Percentiles rank a stretch among this genome's conserved stretches.
Evolutionary conservation across 2,113 vertebrate genomes (phyloP).

Genomic region (Syngnathus scovelli): DNA sequence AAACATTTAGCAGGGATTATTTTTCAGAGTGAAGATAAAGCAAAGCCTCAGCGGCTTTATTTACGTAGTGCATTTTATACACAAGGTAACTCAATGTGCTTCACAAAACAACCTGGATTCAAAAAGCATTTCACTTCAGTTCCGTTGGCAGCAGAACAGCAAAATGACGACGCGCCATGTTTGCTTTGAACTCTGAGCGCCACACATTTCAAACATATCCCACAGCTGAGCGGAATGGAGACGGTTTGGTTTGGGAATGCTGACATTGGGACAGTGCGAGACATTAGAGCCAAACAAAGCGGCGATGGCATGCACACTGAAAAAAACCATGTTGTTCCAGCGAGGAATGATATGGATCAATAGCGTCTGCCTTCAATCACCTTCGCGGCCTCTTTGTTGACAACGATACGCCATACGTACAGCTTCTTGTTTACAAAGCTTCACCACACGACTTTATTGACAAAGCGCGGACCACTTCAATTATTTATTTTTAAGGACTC

Average conservation of each 20-base stretch:
- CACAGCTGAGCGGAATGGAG: no score
- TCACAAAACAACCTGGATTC: no score
- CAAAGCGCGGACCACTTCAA: not conserved
- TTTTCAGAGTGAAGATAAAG: not conserved
- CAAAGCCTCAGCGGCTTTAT: no score
- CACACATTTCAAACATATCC: no score
- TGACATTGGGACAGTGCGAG: conserved; percentile 22
- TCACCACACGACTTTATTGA: not conserved
- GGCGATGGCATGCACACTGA: not conserved
- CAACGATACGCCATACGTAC: not conserved
- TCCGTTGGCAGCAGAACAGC: no score
- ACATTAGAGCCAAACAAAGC: not conserved
- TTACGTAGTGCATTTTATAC: not conserved
- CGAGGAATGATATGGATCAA: not conserved
- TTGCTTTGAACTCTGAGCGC: no score
- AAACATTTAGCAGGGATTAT: not conserved
- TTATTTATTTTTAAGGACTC: not conserved
- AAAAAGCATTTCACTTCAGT: no score
- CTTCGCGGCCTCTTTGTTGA: not conserved
- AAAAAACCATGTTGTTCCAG: not conserved
- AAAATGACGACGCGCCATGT: no score
- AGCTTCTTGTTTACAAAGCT: not conserved
- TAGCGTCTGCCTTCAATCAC: not conserved
- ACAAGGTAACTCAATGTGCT: not conserved
- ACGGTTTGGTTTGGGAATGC: conserved; percentile 40